Conservation (phyloP, 2,797 vertebrate species). For the Poeciliopsis presidionis region DNA sequence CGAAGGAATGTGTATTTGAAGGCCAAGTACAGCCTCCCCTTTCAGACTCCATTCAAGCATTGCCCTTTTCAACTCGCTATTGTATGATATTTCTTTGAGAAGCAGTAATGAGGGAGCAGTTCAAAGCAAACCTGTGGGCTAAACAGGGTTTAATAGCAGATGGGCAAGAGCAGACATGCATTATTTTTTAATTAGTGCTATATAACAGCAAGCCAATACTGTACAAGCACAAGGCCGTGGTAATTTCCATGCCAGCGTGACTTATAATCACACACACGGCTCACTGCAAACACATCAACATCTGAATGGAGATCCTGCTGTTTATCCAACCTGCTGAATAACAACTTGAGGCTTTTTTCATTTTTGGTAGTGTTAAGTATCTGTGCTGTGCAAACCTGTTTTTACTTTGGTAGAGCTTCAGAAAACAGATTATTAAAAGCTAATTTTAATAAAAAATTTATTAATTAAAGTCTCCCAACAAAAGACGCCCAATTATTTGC, state of each 20-base stretch:
- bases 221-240: constrained; percentile 43
- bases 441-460: neutral
- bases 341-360: constrained; percentile 40
- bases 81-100: constrained; percentile 82
- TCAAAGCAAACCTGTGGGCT: constrained; percentile 79
- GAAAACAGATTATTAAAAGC: constrained; percentile 11
- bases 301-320: constrained; percentile 36
- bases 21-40: constrained; percentile 84
- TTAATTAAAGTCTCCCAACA: neutral
- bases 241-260: constrained; percentile 55
- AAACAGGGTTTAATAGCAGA: constrained; percentile 72
- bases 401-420: neutral
- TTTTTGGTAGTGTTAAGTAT: constrained; percentile 14
- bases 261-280: constrained; percentile 57
- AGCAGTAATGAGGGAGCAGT: constrained; percentile 73
- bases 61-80: constrained; percentile 82
- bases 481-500: neutral
- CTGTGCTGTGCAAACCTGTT: constrained; percentile 1
- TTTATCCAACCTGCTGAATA: constrained; percentile 47
- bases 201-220: constrained; percentile 64
- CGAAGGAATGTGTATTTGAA: constrained; percentile 84
- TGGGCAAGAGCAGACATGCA: constrained; percentile 71
- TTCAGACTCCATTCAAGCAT: constrained; percentile 82
- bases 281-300: constrained; percentile 56
- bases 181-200: constrained; percentile 74